These are phyloP conservation scores for Pterois miles DNA, from an alignment of 2,797 vertebrate genomes.

Conservation along the genomic window DNA sequence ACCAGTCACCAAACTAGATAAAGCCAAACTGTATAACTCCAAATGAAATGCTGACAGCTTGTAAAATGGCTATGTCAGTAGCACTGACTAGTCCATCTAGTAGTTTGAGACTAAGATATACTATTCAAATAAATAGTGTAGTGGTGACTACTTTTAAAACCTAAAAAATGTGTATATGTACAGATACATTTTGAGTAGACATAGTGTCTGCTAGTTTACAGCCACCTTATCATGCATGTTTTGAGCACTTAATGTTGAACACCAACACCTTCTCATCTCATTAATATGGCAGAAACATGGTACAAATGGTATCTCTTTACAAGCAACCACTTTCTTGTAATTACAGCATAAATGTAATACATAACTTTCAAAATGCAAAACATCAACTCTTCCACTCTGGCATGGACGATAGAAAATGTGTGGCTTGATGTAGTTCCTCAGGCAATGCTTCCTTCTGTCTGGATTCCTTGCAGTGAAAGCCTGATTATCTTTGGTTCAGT, in stretches of 20 bases:
- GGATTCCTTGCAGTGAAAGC: not conserved
- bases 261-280: not conserved
- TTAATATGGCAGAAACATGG: not conserved
- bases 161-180: not conserved
- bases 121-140: not conserved
- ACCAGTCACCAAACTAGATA: not conserved
- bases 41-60: not conserved
- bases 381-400: not conserved
- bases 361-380: too few species aligned
- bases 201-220: not conserved
- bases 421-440: conserved; percentile 7
- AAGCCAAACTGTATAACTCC: not conserved
- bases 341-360: too few species aligned
- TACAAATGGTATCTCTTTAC: not conserved
- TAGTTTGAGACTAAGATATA: not conserved
- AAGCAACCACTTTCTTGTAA: not conserved
- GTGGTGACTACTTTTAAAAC: too few species aligned
- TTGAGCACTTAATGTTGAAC: not conserved
- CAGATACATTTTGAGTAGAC: not conserved
- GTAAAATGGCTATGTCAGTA: not conserved
- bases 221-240: not conserved
- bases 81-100: not conserved
- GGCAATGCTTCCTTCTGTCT: conserved; percentile 1
- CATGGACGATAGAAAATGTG: not conserved
- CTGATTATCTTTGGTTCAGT: conserved; percentile 17